Conservation (phyloP, 2,888 invertebrate genomes). For the Amblyjoppa proteus region DNA sequence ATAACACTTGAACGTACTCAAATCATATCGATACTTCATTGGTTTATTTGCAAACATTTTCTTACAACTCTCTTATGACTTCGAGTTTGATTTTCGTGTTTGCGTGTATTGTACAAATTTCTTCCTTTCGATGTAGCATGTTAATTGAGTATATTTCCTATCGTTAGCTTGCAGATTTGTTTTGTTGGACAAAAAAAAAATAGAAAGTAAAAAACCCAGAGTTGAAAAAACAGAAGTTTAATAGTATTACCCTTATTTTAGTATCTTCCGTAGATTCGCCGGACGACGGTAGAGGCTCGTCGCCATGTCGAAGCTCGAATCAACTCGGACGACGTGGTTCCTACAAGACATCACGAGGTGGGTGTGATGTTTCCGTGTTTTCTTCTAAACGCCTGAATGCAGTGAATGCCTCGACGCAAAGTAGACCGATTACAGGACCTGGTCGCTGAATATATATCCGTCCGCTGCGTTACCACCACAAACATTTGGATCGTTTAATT, state of each 20-base stretch:
- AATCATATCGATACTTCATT: constrained; percentile 21
- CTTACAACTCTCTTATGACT: constrained; percentile 39
- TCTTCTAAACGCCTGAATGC: constrained; percentile 55
- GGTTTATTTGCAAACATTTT: constrained; percentile 57
- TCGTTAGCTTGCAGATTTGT: constrained; percentile 72
- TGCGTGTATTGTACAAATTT: constrained; percentile 65
- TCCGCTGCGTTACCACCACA: constrained; percentile 51
- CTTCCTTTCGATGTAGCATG: constrained; percentile 68
- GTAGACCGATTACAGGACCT: constrained; percentile 64
- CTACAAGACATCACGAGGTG: constrained; percentile 95
- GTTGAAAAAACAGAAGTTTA: constrained; percentile 70
- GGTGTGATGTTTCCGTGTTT: constrained; percentile 81
- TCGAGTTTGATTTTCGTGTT: constrained; percentile 42
- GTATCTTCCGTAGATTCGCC: constrained; percentile 88
- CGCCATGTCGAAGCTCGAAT: constrained; percentile 89
- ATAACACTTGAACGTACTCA: constrained; percentile 12
- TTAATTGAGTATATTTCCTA: constrained; percentile 71
- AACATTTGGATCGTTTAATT: constrained; percentile 33
- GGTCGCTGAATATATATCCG: constrained; percentile 48
- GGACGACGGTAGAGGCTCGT: constrained; percentile 91
- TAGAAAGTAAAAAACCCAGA: constrained; percentile 12
- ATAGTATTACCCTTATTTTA: constrained; percentile 82
- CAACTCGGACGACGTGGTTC: constrained; percentile 93
- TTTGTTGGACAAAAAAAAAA: constrained; percentile 13
- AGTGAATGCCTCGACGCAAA: constrained; percentile 59